Conservation (phyloP, 2,888 invertebrate genomes). For the Artemia sinica region DNA sequence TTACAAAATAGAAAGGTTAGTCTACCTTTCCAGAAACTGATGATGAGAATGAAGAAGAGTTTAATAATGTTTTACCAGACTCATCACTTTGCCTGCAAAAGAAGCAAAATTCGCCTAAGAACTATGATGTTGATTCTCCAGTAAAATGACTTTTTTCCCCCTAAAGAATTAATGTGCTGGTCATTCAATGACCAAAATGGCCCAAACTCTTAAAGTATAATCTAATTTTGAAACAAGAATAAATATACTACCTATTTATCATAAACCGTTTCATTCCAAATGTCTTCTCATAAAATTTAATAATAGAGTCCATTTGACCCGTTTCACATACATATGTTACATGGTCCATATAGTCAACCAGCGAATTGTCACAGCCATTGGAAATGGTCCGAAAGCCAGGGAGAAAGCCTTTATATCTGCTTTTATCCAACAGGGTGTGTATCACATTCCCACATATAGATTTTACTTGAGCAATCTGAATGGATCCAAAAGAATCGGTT, state of each 20-base stretch:
- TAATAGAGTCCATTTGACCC: slow-evolving; percentile 30
- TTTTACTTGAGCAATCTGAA: slow-evolving; percentile 31
- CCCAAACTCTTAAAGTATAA: too few species aligned
- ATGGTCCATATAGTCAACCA: slow-evolving; percentile 32
- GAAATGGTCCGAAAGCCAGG: slow-evolving; percentile 30
- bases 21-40: too few species aligned
- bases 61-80: too few species aligned
- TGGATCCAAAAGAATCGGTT: slow-evolving; percentile 29
- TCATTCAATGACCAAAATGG: too few species aligned
- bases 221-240: background rate
- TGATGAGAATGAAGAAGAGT: too few species aligned
- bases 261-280: slow-evolving; percentile 34
- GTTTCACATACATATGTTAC: slow-evolving; percentile 31
- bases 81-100: too few species aligned
- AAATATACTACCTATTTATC: slow-evolving; percentile 29
- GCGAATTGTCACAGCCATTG: slow-evolving; percentile 15
- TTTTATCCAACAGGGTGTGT: slow-evolving; percentile 34
- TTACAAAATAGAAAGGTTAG: too few species aligned
- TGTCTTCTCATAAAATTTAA: slow-evolving; percentile 33
- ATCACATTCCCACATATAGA: slow-evolving; percentile 34
- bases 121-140: too few species aligned
- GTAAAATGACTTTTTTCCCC: too few species aligned
- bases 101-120: too few species aligned
- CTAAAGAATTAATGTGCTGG: too few species aligned
- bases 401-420: slow-evolving; percentile 33